Evolutionary conservation across 2,888 invertebrate species (phyloP).

Genomic region (Cyaniris semiargus): DNA sequence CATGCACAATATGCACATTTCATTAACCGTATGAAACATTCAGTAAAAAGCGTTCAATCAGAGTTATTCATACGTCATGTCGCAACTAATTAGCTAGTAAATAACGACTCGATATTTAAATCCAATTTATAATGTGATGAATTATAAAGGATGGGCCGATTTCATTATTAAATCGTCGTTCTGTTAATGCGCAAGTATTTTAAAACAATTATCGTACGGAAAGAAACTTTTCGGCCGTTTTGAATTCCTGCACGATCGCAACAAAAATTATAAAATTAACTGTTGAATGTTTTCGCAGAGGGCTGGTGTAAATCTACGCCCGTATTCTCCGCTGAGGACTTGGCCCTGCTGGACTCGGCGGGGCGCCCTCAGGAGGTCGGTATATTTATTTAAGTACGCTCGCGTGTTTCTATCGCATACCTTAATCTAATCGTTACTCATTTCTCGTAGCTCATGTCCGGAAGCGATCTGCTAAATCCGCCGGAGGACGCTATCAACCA

Average conservation of each 20-base stretch:
- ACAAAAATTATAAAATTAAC: slow-evolving; percentile 6
- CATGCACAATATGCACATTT: slow-evolving; percentile 14
- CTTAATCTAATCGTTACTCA: slow-evolving; percentile 29
- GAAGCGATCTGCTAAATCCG: slow-evolving; percentile 58
- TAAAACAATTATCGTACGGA: slow-evolving; percentile 15
- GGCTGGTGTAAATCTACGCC: slow-evolving; percentile 74
- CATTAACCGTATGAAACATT: slow-evolving; percentile 20
- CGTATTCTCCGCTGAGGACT: slow-evolving; percentile 74
- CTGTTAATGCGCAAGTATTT: slow-evolving; percentile 21
- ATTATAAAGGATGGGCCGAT: slow-evolving; percentile 23
- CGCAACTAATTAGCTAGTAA: slow-evolving; percentile 25
- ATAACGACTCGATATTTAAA: slow-evolving; percentile 23
- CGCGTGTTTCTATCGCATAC: background rate
- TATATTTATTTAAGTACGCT: slow-evolving; percentile 10
- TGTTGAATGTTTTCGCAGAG: slow-evolving; percentile 47
- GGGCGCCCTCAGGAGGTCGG: slow-evolving; percentile 64
- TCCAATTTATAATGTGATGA: slow-evolving; percentile 25
- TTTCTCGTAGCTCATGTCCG: slow-evolving; percentile 60
- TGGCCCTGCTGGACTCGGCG: slow-evolving; percentile 69
- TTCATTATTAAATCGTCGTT: slow-evolving; percentile 20
- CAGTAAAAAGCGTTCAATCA: slow-evolving; percentile 20
- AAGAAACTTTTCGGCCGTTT: background rate
- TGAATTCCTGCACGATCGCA: background rate
- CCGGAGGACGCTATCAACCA: slow-evolving; percentile 71
- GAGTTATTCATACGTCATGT: slow-evolving; percentile 30